Evolutionary conservation across 1,140 invertebrate genomes (phyloP), one percentile per base, ranked within the genome.

Genomic region (Alviniconcha marisindica): DNA sequence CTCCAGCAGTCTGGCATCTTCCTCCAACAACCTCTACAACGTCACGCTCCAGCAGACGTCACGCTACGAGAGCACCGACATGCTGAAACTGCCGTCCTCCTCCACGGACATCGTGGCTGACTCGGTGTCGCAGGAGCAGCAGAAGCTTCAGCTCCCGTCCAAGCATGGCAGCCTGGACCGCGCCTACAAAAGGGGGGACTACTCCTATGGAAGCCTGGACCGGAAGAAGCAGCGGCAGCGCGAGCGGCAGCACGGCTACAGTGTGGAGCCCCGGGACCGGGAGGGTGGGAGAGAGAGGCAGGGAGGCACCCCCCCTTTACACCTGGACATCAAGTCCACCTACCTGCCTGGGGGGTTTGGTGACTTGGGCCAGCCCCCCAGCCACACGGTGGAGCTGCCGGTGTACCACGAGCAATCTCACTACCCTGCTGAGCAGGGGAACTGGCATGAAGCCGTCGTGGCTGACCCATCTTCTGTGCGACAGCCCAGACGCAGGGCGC

Each of bases 1-100:
- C 81, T 84, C 60, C 81, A 86, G 44, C 66, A 79, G 51, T 80
- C 77, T 51, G 73, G 83, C 21, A 83, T 87, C 78, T 66, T 89
- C 87, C 12, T 88, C 88, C 82, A 89, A 90, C 76, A 91, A 91
- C 82, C 87, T 91, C 85, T 90, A 90, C 82, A 90, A 90, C 56
- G 79, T 92, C 15, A 85, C 74, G 21, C 87, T 89, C 18, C 89
- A 90, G 77, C 86, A 87, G 14, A 89, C 84, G 7, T 88, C 89
- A 15, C 88, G 88, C 80, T 91, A 90, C 81, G 88, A 90, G 40
- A 91, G 89, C 78, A 87, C 85, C 2, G 90, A 91, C 81, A 85
- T 87, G 77, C 77, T 90, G 14, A 84, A 88, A 69, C 87, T 86
- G 18, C 85, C 89, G 5, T 82, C 87, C 24, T 87, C 85, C 38